A percentile compares a stretch with the other conserved stretches of the same genome.
Conservation (phyloP, 2,888 invertebrate species). For the Hypena proboscidalis region DNA sequence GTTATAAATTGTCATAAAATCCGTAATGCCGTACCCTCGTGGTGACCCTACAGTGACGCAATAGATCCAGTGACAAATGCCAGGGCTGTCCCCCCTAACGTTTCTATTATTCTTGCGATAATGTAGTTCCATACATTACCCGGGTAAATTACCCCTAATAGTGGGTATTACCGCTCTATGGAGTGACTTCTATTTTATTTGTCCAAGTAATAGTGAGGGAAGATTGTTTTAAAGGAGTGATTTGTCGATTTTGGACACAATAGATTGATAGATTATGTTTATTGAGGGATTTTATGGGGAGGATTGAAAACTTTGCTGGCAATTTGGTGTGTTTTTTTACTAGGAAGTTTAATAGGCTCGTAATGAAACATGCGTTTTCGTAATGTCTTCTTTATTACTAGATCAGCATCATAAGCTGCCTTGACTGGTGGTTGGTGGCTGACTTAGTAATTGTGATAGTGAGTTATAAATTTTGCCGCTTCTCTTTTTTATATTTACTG, state of each 20-base stretch:
- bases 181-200: slow-evolving; percentile 41
- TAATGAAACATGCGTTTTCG: too few relatives aligned
- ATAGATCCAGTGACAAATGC: slow-evolving; percentile 68
- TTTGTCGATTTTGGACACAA: slow-evolving; percentile 1
- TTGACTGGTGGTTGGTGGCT: too few relatives aligned
- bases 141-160: slow-evolving; percentile 64
- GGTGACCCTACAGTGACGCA: slow-evolving; percentile 55
- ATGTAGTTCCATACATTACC: slow-evolving; percentile 66
- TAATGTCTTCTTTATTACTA: too few relatives aligned
- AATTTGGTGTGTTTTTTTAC: too few relatives aligned
- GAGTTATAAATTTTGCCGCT: too few relatives aligned
- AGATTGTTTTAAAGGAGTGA: slow-evolving; percentile 20
- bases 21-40: slow-evolving; percentile 11
- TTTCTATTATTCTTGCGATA: slow-evolving; percentile 70
- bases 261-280: slow-evolving; percentile 1
- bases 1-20: background rate
- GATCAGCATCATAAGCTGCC: too few relatives aligned
- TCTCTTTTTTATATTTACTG: too few relatives aligned
- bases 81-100: slow-evolving; percentile 52
- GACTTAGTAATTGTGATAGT: too few relatives aligned
- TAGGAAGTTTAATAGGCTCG: too few relatives aligned
- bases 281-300: too few relatives aligned
- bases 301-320: too few relatives aligned
- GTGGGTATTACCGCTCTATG: slow-evolving; percentile 47
- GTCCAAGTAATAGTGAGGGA: slow-evolving; percentile 25